Percentiles rank a stretch among this genome's conserved stretches.
Evolutionary conservation across 1,140 invertebrate species (phyloP).

Genomic region (Megathymus violae): DNA sequence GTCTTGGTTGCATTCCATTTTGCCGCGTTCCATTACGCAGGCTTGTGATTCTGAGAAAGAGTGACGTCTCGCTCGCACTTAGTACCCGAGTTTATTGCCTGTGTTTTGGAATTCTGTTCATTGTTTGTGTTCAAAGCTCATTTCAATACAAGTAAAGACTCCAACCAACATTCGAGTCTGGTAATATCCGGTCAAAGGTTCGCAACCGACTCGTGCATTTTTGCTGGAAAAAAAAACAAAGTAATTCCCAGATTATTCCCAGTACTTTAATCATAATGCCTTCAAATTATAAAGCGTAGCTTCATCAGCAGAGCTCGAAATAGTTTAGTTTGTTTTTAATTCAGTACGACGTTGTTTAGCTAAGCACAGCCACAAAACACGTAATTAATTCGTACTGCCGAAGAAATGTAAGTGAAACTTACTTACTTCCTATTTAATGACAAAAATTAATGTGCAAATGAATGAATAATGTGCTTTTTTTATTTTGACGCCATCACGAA

Average conservation of each 20-base stretch:
- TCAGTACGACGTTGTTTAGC: constrained; percentile 21
- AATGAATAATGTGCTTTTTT: too few species aligned
- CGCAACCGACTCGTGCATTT: constrained; percentile 32
- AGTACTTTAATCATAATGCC: constrained; percentile 17
- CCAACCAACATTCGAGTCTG: constrained; percentile 39
- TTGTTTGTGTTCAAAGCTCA: constrained; percentile 73
- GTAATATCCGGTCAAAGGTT: constrained; percentile 66
- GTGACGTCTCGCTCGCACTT: constrained; percentile 73
- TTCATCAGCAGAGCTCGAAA: constrained; percentile 20
- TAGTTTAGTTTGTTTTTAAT: constrained; percentile 39
- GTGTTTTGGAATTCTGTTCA: constrained; percentile 78
- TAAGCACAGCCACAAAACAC: constrained; percentile 35
- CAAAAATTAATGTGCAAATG: too few species aligned
- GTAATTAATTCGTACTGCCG: not conserved
- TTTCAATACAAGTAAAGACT: constrained; percentile 71
- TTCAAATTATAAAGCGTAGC: constrained; percentile 27
- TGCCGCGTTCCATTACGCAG: constrained; percentile 72
- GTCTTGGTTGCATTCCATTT: constrained; percentile 75
- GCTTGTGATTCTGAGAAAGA: constrained; percentile 75
- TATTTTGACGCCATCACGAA: too few species aligned
- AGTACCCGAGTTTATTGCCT: constrained; percentile 69
- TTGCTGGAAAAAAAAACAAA: constrained; percentile 30
- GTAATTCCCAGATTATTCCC: constrained; percentile 20
- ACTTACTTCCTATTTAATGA: not conserved
- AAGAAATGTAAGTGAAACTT: not conserved